A percentile compares a stretch with the other conserved stretches of the same genome.
Evolutionary conservation across 2,888 invertebrate species (phyloP).

Genomic region (Hypselothyrea guttata): DNA sequence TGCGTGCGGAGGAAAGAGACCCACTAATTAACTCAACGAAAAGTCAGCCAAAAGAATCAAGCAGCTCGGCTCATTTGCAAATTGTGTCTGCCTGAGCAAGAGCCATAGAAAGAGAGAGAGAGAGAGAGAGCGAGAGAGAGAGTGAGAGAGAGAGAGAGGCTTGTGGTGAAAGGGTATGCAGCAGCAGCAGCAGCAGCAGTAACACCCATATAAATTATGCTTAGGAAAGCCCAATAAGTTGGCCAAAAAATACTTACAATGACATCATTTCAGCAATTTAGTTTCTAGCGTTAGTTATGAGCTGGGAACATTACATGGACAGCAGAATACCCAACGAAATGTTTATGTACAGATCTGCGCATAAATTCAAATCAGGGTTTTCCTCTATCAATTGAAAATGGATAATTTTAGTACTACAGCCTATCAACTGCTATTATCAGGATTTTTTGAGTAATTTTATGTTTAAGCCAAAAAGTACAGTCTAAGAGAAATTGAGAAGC

Average conservation of each 20-base stretch:
- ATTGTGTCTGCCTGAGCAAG: conserved; percentile 51
- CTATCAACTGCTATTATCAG: too few species aligned
- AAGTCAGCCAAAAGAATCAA: conserved; percentile 66
- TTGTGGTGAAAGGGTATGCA: conserved; percentile 47
- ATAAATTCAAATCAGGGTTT: too few species aligned
- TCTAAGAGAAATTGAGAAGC: too few species aligned
- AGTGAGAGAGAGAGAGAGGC: conserved; percentile 12
- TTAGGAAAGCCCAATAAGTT: conserved; percentile 64
- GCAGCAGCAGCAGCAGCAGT: conserved; percentile 24
- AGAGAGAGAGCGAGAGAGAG: too few species aligned
- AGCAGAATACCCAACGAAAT: conserved; percentile 4
- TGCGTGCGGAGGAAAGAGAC: conserved; percentile 75
- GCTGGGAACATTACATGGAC: conserved; percentile 19
- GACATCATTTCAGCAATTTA: conserved; percentile 49
- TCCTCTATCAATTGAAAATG: too few species aligned
- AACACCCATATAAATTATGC: conserved; percentile 64
- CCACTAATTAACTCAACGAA: conserved; percentile 73
- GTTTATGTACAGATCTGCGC: background rate
- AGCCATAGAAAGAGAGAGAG: background rate
- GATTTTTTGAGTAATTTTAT: too few species aligned
- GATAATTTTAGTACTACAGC: too few species aligned
- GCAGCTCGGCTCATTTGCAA: conserved; percentile 71
- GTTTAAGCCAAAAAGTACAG: too few species aligned
- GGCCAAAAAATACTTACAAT: conserved; percentile 54
- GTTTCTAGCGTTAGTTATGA: conserved; percentile 24